A percentile compares a stretch with the other conserved stretches of the same genome.
These are phyloP conservation scores for Anabas testudineus DNA, from an alignment of 2,797 vertebrate genomes.

Conservation along the genomic window DNA sequence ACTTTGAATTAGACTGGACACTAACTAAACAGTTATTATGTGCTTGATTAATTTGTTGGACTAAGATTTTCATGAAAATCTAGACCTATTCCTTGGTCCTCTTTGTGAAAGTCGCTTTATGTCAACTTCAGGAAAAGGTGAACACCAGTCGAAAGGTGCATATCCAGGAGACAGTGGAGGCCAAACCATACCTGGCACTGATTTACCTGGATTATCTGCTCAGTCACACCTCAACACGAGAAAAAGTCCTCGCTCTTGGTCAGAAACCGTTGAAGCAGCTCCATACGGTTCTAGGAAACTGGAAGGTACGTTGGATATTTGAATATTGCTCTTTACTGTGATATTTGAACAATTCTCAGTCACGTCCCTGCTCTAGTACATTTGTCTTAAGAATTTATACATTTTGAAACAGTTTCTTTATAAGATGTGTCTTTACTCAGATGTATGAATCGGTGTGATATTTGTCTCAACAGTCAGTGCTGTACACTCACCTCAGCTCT, in stretches of 20 bases:
- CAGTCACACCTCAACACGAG: conserved; percentile 82
- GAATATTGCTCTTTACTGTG: too few relatives aligned
- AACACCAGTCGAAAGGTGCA: conserved; percentile 77
- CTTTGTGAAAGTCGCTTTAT: conserved; percentile 3
- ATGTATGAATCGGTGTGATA: background rate
- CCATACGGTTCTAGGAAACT: conserved; percentile 83
- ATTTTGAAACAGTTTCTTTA: background rate
- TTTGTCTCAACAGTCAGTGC: conserved; percentile 78
- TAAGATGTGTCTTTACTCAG: background rate
- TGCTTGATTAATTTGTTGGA: background rate
- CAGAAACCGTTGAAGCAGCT: conserved; percentile 85
- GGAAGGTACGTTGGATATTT: conserved; percentile 84
- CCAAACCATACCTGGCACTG: conserved; percentile 90
- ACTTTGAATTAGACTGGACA: background rate
- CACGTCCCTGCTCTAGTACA: background rate
- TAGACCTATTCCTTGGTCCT: background rate
- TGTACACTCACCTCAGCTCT: conserved; percentile 81
- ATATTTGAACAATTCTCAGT: too few relatives aligned
- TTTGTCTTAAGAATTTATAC: background rate
- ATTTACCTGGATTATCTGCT: conserved; percentile 91
- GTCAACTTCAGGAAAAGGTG: conserved; percentile 67
- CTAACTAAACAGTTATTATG: background rate
- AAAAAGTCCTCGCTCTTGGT: conserved; percentile 82
- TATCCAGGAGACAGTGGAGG: conserved; percentile 81
- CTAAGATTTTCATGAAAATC: background rate